Evolutionary conservation across 53 echinoderm and acorn worm genomes (phyloP), one percentile per base, ranked within the genome.

Genomic region (Holothuria scabra): DNA sequence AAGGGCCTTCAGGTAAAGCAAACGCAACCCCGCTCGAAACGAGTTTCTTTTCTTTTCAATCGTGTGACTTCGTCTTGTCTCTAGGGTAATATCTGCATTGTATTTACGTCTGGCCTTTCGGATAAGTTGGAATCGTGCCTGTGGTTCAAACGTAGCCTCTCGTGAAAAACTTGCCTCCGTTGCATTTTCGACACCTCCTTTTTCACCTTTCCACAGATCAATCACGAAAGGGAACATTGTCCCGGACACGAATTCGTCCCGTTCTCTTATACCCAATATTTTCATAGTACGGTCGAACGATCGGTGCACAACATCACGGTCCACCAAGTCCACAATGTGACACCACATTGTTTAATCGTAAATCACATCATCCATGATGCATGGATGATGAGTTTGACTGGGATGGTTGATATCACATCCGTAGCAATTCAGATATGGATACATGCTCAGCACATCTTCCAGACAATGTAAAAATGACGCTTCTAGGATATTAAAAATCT

Each of bases 121-220:
- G 3, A 35, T 66, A 26, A 24, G 26, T 26, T 66, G 23, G 22
- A 28, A 4, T 8, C 66, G 66, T 1, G n/a, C 31, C 22, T 66
- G 4, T 26, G 28, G 24, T 66, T 4, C 12, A 26, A 66, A 66
- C 4, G 28, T 66, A 16, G 12, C 28, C 5, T 23, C 28, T 16
- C 5, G 66, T 66, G 5, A 66, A 24, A 66, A 66, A 2, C 5
- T 28, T 4, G 5, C 31, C 12, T 66, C 66, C 5, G 5, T 23
- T 26, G 5, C 66, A 26, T 66, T 7, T 23, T n/a, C 22, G 66
- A 66, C 28, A 66, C 66, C 66, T 5, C 66, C 66, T 66, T 66
- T 66, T 23, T 66, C 66, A 16, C 66, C 66, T 66, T 66, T 66
- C 66, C 66, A 66, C 12, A 66, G 28, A 24, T 32, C 66, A 14